Evolutionary conservation across 2,888 invertebrate species (phyloP), one percentile per base, ranked within the genome.

Genomic region (Eupsilia transversa): DNA sequence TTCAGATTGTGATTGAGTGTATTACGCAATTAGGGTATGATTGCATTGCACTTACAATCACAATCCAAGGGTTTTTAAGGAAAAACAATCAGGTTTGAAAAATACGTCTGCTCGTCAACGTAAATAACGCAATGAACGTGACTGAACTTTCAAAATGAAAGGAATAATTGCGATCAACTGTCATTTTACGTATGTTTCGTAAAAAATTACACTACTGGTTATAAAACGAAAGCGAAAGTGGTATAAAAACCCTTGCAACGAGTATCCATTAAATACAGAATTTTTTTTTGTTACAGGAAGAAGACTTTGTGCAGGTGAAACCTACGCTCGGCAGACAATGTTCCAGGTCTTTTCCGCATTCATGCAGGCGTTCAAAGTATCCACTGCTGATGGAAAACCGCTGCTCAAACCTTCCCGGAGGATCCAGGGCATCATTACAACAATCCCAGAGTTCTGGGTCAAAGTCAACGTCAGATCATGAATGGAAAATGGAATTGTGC

Each of bases 291-390:
- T 89, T 88, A 0, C 91, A 97, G 98, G 98, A 0, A 97, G 97
- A 84, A 95, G 98, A 43, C 92, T 98, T 0, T 98, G 98, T 87
- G 97, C 97, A 0, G 98, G 98, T 0, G 98, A 98, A 91, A 98
- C 98, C 0, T 97, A 97, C 89, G 97, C 98, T 0, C 95, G 98
- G 2, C 97, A 97, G 83, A 95, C 96, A 82, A 94, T 98, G 90
- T 98, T 98, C 90, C 95, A 97, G 78, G 94, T 97, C 17, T 94
- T 97, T 49, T 89, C 97, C 0, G 96, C 95, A 0, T 93, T 98
- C 79, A 94, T 97, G 91, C 98, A 98, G 87, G 97, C 97, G 61
- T 98, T 97, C 89, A 93, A 94, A 74, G 95, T 97, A 23, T 93
- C 95, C 3, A 94, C 97, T 2, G 96, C 96, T 0, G 95, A 97